Conservation (phyloP, 1,140 invertebrate genomes). For the Rhizoglyphus robini region DNA sequence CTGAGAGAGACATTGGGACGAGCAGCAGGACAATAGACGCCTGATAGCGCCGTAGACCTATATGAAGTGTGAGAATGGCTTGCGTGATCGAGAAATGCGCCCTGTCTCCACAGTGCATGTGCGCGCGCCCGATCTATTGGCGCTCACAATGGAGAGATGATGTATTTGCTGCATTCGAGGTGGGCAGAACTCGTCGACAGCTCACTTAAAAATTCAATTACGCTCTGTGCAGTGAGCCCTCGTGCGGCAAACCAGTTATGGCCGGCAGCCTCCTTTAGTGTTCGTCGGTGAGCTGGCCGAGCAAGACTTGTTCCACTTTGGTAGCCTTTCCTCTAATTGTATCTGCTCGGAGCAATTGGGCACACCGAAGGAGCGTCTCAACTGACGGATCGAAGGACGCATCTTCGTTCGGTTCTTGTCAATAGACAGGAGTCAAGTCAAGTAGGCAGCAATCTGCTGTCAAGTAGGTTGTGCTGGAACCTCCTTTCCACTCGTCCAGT, state of each 20-base stretch:
- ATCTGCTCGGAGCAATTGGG: no score
- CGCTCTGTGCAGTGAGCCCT: background rate
- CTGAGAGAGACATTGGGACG: background rate
- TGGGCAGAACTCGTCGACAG: constrained; percentile 12
- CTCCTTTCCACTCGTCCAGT: constrained; percentile 3
- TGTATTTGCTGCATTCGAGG: background rate
- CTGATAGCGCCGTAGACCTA: constrained; percentile 12
- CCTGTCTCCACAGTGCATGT: background rate
- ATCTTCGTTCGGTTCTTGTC: no score
- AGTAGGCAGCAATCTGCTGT: background rate
- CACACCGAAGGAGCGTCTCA: no score
- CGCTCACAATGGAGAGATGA: constrained; percentile 1
- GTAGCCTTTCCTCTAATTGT: no score
- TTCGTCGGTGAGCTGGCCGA: no score
- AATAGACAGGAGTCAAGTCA: background rate
- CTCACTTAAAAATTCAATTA: constrained; percentile 9
- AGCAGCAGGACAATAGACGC: constrained; percentile 12
- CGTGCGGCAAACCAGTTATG: background rate
- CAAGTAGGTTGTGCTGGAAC: background rate
- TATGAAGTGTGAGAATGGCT: background rate
- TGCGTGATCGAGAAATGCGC: background rate
- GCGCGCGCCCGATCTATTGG: background rate
- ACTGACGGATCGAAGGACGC: no score
- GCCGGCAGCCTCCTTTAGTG: background rate
- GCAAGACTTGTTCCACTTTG: no score